Evolutionary conservation across 2,797 vertebrate species (phyloP), one percentile per base, ranked within the genome.

Genomic region (Gobio occitaniae): DNA sequence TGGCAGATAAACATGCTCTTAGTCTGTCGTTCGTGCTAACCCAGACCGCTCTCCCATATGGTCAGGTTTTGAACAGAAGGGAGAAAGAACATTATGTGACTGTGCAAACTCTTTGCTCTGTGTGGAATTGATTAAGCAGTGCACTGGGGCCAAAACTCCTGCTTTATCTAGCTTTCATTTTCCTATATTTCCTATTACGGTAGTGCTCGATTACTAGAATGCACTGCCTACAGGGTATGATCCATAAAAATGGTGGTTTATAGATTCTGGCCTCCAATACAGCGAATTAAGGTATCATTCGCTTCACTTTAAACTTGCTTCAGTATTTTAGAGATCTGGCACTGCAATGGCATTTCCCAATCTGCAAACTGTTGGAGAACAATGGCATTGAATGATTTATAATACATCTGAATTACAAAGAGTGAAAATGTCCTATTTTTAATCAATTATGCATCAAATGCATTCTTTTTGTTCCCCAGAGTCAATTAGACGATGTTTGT

Each of bases 101-200:
- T n/a, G n/a, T 74, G 72, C 61, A 80, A 56, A 80, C 80, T 61
- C 41, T 54, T 81, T 59, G 21, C 78, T 86, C 66, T 59, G 68
- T 84, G 72, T 87, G 89, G 83, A 88, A 87, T 48, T 85, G 83
- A 88, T 89, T 89, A 82, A 86, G 71, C 41, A 32, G 80, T 77
- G 56, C 68, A 71, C 21, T 15, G 36, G 78, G 89, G 77, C 83
- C 72, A 89, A 87, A 32, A 54, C 59, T 78, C 44, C 77, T 75
- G 32, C 80, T 82, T 77, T 83, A 78, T 81, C 61, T 84, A 69
- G 41, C 66, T 48, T 78, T 78, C 19, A 84, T 82, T 78, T 87
- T 89, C 65, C 80, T 72, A 70, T 74, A 71, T 83, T 88, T 8
- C 88, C 87, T 87, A 89, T 85, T 84, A 88, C 12, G 87, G 87